These are phyloP conservation scores for Trididemnum clinides DNA, from an alignment of 23 tunicate genomes.

Conservation along the genomic window DNA sequence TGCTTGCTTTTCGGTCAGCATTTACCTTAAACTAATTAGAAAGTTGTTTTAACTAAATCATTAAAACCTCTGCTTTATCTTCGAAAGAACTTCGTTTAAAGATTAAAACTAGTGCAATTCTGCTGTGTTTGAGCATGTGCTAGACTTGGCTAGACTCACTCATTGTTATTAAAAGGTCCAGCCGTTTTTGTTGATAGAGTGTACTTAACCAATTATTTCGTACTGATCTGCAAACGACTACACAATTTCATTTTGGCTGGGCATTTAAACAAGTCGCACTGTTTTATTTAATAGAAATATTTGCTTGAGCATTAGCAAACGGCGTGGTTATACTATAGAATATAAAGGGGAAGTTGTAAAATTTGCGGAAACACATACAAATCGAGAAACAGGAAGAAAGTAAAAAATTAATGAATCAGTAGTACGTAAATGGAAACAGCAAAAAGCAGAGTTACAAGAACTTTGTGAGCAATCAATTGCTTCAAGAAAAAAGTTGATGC, in stretches of 20 bases:
- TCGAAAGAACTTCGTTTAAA: background rate
- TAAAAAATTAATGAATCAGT: conserved; percentile 2
- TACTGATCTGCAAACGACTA: conserved; percentile 1
- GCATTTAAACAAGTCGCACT: conserved; percentile 13
- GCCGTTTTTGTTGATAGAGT: conserved; percentile 6
- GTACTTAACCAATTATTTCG: conserved; percentile 10
- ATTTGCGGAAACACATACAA: background rate
- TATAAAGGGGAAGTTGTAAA: conserved; percentile 10
- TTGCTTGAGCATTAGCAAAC: conserved; percentile 17
- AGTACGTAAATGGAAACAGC: conserved; percentile 17
- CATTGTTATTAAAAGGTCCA: conserved; percentile 6
- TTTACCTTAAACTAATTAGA: background rate
- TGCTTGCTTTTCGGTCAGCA: conserved; percentile 1
- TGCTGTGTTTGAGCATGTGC: conserved; percentile 1
- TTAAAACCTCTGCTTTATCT: background rate
- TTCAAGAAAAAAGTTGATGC: conserved; percentile 11
- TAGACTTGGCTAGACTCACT: conserved; percentile 17
- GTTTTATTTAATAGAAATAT: conserved; percentile 1
- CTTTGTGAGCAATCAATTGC: conserved; percentile 16
- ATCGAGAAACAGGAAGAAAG: conserved; percentile 24
- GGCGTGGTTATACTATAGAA: conserved; percentile 12
- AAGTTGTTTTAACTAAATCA: no score
- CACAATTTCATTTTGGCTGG: conserved; percentile 12
- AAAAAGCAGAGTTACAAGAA: conserved; percentile 19
- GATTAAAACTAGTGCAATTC: conserved; percentile 10